Evolutionary conservation across 2,888 invertebrate genomes (phyloP), one percentile per base, ranked within the genome.

Genomic region (Tipula unca): DNA sequence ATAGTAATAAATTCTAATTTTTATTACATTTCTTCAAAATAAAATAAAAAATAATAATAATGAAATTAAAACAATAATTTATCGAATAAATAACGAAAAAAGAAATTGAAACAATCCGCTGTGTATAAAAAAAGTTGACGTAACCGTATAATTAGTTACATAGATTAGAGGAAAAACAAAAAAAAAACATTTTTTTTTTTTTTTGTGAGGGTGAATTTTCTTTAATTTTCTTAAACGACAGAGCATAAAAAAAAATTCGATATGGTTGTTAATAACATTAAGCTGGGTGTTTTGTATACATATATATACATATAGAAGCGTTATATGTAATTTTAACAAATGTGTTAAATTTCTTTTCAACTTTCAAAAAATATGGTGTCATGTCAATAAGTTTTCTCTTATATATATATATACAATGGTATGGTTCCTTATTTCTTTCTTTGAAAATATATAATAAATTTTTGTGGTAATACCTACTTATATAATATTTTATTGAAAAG

Each of bases 1-100:
- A 8, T 13, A 69, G 69, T 10, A 25, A 69, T 69, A 69, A 69
- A 69, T 69, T 25, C 69, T 69, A 69, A 69, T 69, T 69, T 69
- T 69, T 69, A 69, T 69, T 69, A 69, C 69, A 10, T 69, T 69
- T 69, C 69, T 69, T 69, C 25, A 69, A 25, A 69, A 69, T n/a
- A 69, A 20, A 69, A 69, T 25, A 69, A 39, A n/a, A n/a, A 48
- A n/a, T 48, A 48, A 39, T 39, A n/a, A 69, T 69, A 69, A 69
- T 69, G 69, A 69, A 69, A 69, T 69, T 69, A 69, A 69, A 69
- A 69, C 69, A 69, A 69, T 69, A 69, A 69, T 69, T 69, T 69
- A 69, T 69, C 69, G 69, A 69, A 69, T 69, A 69, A 69, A 69
- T 69, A 69, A 69, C 69, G 25, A 25, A 69, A 69, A 69, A 69